These are phyloP conservation scores for Folsomia candida DNA, from an alignment of 2,888 invertebrate species.

Conservation along the genomic window DNA sequence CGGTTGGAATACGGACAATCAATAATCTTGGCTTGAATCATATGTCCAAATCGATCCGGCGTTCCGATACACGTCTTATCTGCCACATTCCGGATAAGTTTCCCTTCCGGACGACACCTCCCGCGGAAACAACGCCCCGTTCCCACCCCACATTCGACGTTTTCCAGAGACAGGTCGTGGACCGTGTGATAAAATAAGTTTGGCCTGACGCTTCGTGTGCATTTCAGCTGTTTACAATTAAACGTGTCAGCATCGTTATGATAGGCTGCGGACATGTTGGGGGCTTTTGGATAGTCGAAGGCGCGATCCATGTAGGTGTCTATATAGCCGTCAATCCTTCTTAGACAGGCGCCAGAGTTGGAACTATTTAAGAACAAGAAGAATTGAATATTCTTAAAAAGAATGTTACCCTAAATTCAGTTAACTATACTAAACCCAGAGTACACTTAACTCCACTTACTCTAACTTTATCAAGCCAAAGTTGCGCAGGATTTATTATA, in stretches of 20 bases:
- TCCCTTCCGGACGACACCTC: conserved; percentile 15
- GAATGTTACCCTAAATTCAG: too few species aligned
- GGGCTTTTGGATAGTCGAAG: conserved; percentile 19
- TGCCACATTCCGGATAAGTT: conserved; percentile 2
- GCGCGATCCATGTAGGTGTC: conserved; percentile 10
- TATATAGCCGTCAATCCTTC: conserved; percentile 10
- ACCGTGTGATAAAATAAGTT: conserved; percentile 10
- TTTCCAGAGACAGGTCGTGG: too few species aligned
- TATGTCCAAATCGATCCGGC: not conserved
- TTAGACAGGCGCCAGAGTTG: conserved; percentile 22
- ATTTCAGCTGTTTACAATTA: conserved; percentile 22
- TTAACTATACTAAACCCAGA: too few species aligned
- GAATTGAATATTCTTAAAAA: not conserved
- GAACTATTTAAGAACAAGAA: too few species aligned
- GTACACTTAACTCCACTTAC: too few species aligned
- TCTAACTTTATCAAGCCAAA: too few species aligned
- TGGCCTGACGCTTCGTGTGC: not conserved
- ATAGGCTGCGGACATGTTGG: too few species aligned
- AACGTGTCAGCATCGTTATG: conserved; percentile 6
- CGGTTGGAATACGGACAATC: too few species aligned
- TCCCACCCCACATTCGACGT: conserved; percentile 21
- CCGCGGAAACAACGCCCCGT: conserved; percentile 31
- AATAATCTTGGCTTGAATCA: not conserved
- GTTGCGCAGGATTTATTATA: too few species aligned
- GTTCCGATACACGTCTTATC: conserved; percentile 2